Percentiles rank a stretch among this genome's conserved stretches.
These are phyloP conservation scores for Haemorhous mexicanus DNA, from an alignment of 2,113 vertebrate species.

Conservation along the genomic window DNA sequence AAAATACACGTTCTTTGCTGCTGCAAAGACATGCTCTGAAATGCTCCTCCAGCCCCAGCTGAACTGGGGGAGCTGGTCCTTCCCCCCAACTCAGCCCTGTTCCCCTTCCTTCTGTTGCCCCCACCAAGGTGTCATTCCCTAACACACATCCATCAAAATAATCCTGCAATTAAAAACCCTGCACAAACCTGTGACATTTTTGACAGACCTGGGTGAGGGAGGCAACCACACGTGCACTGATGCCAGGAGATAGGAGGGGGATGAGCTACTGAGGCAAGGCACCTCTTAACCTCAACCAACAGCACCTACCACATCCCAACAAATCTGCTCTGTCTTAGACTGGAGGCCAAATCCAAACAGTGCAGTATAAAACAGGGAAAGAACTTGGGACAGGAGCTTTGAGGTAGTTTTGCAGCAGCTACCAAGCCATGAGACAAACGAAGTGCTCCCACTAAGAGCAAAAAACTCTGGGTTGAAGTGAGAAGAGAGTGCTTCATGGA, in stretches of 20 bases:
- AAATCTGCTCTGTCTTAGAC: not conserved
- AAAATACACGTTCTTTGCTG: not conserved
- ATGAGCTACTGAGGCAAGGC: not conserved
- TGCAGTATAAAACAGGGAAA: not conserved
- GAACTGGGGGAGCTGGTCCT: not conserved
- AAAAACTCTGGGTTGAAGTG: not conserved
- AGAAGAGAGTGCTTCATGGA: not conserved
- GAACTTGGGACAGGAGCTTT: not conserved
- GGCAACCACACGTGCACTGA: rapidly evolving
- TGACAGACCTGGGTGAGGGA: not conserved
- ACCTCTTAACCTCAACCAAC: not conserved
- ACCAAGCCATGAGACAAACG: not conserved
- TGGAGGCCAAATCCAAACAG: not conserved
- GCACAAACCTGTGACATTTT: not conserved
- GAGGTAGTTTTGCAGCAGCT: not conserved
- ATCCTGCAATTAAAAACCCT: not conserved
- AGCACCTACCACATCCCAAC: not conserved
- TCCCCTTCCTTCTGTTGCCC: not conserved
- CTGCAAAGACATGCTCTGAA: not conserved
- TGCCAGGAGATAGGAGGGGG: not conserved
- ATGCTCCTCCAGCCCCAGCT: not conserved
- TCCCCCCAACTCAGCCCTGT: rapidly evolving
- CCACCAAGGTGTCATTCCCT: not conserved
- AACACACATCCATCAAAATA: not conserved
- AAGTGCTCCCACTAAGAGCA: not conserved